Conservation (phyloP, 2,113 vertebrate genomes). For the Thunnus maccoyii region DNA sequence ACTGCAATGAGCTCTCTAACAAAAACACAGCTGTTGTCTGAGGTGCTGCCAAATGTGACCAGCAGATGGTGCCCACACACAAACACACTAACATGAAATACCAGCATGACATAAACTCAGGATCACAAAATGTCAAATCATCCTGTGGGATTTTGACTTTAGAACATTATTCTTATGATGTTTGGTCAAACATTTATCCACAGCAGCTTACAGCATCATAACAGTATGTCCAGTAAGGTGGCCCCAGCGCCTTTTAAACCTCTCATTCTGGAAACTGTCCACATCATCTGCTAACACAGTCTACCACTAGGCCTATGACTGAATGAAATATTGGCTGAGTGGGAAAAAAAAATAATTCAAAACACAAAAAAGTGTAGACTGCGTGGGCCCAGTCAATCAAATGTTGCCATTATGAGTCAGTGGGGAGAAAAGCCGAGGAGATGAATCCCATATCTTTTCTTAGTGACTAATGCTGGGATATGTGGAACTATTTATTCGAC, state of each 20-base stretch:
- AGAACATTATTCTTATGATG: background rate
- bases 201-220: background rate
- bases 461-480: constrained; percentile 58
- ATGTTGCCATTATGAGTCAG: constrained; percentile 45
- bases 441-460: constrained; percentile 49
- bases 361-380: constrained; percentile 28
- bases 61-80: constrained; percentile 70
- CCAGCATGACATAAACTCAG: background rate
- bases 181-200: background rate
- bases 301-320: background rate
- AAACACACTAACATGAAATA: background rate
- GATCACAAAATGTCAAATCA: background rate
- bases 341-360: constrained; percentile 24
- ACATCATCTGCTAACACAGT: constrained; percentile 16
- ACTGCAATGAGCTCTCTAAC: constrained; percentile 51
- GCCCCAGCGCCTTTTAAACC: background rate
- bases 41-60: constrained; percentile 59
- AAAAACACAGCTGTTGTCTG: constrained; percentile 69
- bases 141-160: background rate
- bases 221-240: background rate
- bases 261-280: constrained; percentile 9
- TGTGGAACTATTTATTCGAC: constrained; percentile 59
- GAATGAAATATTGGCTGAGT: constrained; percentile 2
- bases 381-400: constrained; percentile 44
- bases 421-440: constrained; percentile 25